A percentile compares a stretch with the other conserved stretches of the same genome.
Conservation (phyloP, 1,140 invertebrate species). For the Aphelenchoides besseyi region DNA sequence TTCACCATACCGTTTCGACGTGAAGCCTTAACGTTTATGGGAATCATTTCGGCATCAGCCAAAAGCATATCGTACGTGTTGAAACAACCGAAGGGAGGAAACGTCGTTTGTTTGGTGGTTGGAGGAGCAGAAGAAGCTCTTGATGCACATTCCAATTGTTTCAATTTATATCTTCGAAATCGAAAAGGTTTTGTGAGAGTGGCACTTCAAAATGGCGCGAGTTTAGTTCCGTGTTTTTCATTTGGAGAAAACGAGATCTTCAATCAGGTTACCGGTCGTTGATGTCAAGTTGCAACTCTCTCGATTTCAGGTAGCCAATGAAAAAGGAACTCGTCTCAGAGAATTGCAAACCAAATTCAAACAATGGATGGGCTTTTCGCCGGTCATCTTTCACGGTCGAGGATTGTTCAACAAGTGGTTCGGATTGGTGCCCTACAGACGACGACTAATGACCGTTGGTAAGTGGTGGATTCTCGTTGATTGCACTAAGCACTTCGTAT, state of each 20-base stretch:
- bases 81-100: conserved; percentile 39
- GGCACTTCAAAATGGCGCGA: conserved; percentile 60
- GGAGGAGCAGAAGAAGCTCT: conserved; percentile 65
- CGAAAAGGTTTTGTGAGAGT: conserved; percentile 65
- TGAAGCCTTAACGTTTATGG: conserved; percentile 36
- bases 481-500: conserved; percentile 51
- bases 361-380: conserved; percentile 62
- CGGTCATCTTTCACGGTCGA: conserved; percentile 63
- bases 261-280: conserved; percentile 22
- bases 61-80: conserved; percentile 65
- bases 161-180: conserved; percentile 59
- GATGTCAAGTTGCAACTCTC: background rate
- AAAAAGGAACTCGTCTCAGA: conserved; percentile 60
- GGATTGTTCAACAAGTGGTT: conserved; percentile 68
- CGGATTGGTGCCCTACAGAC: conserved; percentile 64
- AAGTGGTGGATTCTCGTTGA: conserved; percentile 30
- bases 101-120: conserved; percentile 50
- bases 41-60: conserved; percentile 33
- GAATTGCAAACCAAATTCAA: conserved; percentile 62
- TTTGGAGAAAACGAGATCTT: conserved; percentile 66
- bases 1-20: background rate
- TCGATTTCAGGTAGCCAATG: conserved; percentile 38
- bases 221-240: conserved; percentile 64
- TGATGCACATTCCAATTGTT: conserved; percentile 63
- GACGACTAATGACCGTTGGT: conserved; percentile 63